Base-by-base conservation (phyloP, 1,140 invertebrate species). In the Heliconius melpomene region DNA sequence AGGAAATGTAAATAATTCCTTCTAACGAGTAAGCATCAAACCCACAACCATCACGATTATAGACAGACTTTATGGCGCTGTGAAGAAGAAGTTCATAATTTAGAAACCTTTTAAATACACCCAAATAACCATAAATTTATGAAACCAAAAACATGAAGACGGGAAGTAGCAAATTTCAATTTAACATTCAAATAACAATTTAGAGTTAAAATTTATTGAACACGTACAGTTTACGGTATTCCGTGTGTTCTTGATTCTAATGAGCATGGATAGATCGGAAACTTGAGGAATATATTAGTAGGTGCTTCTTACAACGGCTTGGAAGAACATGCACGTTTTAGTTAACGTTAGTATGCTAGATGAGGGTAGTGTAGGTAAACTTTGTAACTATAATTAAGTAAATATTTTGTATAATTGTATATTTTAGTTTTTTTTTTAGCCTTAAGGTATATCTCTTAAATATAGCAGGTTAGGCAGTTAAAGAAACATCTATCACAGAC, bases 231-330 rank as follows among this genome's bases (percentile, higher is more conserved):
- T 11, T 13, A 26, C 23, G 9, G 60, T 66, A 16, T 57, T 20
- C 20, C 9, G 60, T 29, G 2, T 66, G 60, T 66, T 66, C 60
- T 26, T 6, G 23, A 66, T 23, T 66, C 60, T 66, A 66, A 66
- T 66, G 60, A 66, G 60, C 13, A 26, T 26, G 29, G 8, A 66
- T 26, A 66, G 60, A 66, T 66, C 5, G 60, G 60, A 26, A 66
- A 66, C 60, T 66, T 66, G 60, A 8, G 23, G 60, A 66, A 66
- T 66, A 29, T 26, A 66, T 66, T 66, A 66, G 8, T 66, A 66
- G 23, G 3, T 29, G 11, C 23, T 66, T 66, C 60, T 66, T 66
- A 66, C 11, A 66, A 66, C 26, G 60, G 23, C 23, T 66, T 26
- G 3, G 7, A 7, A 26, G 23, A 66, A 66, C n/a, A 9, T 26